Evolutionary conservation across 2,888 invertebrate species (phyloP).

Genomic region (Ophraella communa): DNA sequence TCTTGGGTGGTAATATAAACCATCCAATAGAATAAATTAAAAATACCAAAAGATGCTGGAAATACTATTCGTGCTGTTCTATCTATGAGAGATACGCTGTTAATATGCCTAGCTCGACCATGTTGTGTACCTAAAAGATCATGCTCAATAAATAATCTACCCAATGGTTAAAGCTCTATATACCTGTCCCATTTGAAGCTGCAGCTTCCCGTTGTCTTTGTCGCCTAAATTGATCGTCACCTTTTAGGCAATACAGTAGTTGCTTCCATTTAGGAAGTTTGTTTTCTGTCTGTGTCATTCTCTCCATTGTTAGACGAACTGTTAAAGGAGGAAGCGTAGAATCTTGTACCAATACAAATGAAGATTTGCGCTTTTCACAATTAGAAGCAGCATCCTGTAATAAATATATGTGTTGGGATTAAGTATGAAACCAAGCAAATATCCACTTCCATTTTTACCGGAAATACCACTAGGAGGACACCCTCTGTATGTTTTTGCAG

Average conservation of each 20-base stretch:
- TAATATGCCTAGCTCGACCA: conserved; percentile 69
- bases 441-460: too few species aligned
- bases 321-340: conserved; percentile 46
- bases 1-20: conserved; percentile 81
- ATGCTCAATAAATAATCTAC: neutral
- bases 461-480: too few species aligned
- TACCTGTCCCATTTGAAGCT: conserved; percentile 49
- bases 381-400: conserved; percentile 59
- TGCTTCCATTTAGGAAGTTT: conserved; percentile 80
- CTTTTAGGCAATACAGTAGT: conserved; percentile 79
- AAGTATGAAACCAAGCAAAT: too few species aligned
- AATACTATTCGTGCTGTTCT: conserved; percentile 80
- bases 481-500: too few species aligned
- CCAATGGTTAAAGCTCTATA: neutral
- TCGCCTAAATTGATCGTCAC: conserved; percentile 77
- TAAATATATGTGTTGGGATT: too few species aligned
- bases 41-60: conserved; percentile 83
- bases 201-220: conserved; percentile 79
- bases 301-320: conserved; percentile 74
- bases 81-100: conserved; percentile 88
- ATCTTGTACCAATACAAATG: conserved; percentile 42
- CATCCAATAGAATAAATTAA: conserved; percentile 91
- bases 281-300: conserved; percentile 82
- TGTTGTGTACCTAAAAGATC: conserved; percentile 57
- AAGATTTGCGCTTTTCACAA: conserved; percentile 53